Conservation (phyloP, 2,113 vertebrate species). For the Phaethornis superciliosus region DNA sequence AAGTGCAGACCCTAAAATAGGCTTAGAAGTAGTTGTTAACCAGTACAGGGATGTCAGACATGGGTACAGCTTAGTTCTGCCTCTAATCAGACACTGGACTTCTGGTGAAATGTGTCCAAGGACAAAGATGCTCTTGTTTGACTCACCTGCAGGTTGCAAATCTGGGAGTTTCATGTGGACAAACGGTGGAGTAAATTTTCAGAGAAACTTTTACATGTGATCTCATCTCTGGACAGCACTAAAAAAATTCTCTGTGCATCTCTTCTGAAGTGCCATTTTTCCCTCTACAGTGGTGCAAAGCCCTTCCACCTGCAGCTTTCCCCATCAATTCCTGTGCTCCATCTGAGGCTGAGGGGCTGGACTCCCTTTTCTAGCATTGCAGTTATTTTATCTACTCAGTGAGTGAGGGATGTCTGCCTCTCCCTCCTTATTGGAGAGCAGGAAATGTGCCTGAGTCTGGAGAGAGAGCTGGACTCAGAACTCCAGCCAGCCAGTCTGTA, state of each 20-base stretch:
- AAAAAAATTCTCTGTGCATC: neutral
- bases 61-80: fast-evolving
- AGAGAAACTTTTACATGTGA: neutral
- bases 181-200: neutral
- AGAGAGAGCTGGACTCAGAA: neutral
- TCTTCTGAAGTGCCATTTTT: neutral
- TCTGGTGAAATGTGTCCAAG: neutral
- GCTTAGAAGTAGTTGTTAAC: neutral
- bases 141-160: neutral
- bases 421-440: neutral
- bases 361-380: neutral
- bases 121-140: neutral
- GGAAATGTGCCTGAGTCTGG: neutral
- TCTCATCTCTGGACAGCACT: neutral
- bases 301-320: neutral
- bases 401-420: neutral
- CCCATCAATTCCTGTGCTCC: fast-evolving
- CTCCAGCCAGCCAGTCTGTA: fast-evolving
- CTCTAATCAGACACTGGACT: neutral
- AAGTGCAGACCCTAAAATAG: neutral
- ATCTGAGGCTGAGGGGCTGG: neutral
- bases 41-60: neutral
- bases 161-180: neutral
- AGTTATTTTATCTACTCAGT: neutral
- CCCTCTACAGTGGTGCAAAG: neutral